These are phyloP conservation scores for Acrossocheilus fasciatus DNA, from an alignment of 2,797 vertebrate species.

Conservation along the genomic window DNA sequence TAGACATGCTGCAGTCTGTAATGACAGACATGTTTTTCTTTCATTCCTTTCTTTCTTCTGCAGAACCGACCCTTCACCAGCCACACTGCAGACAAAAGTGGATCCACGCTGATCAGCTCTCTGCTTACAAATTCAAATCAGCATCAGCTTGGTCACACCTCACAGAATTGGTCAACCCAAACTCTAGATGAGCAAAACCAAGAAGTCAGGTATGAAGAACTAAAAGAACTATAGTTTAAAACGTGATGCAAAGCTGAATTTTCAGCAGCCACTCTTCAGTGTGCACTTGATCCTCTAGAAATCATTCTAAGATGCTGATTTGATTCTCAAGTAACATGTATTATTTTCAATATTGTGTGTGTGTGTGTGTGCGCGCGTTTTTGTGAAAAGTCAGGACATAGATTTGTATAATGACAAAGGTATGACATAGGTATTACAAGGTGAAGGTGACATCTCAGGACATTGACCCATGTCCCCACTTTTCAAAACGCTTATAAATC, in stretches of 20 bases:
- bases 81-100: conserved; percentile 5
- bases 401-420: too few species aligned
- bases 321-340: neutral
- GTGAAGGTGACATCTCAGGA: too few species aligned
- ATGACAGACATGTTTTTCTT: neutral
- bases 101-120: neutral
- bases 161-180: conserved; percentile 78
- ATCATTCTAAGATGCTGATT: neutral
- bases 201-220: conserved; percentile 56
- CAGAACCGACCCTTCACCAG: conserved; percentile 15
- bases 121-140: conserved; percentile 39
- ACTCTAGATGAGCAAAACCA: conserved; percentile 53
- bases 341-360: neutral
- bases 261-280: neutral
- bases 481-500: too few species aligned
- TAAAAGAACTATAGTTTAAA: neutral
- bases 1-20: neutral
- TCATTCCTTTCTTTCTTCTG: neutral
- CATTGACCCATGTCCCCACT: too few species aligned
- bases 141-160: conserved; percentile 30
- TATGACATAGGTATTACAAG: too few species aligned
- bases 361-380: too few species aligned
- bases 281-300: neutral
- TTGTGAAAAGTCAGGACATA: too few species aligned
- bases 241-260: neutral